Evolutionary conservation across 2,797 vertebrate species (phyloP), one percentile per base, ranked within the genome.

Genomic region (Siniperca obscura): DNA sequence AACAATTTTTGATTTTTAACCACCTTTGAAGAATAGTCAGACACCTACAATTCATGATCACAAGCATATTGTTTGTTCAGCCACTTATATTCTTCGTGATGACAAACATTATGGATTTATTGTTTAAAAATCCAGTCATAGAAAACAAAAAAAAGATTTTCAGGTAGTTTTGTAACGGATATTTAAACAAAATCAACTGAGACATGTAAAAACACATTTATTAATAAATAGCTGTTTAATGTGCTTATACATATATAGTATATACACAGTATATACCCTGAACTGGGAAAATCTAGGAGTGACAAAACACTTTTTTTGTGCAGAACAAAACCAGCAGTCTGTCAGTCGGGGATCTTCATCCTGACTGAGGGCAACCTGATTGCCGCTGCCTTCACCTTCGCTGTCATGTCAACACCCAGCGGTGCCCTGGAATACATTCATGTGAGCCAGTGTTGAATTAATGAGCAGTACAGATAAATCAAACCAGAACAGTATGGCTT

Each of bases 351-450:
- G 85, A 93, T 92, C 67, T 87, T 95, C 56, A 96, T 84, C 90
- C 93, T 95, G 85, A 98, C 52, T 36, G 25, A 68, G 10, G 97
- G 97, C 44, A 97, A 65, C 90, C 90, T 96, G 91, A 99, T 97
- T 10, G 94, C 92, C 46, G 97, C 96, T 48, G 96, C 93, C 92
- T 87, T 96, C 82, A 99, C 97, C 90, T 96, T 93, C 70, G 95
- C 92, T 53, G 97, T 97, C 87, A 99, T 96, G 89, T 99, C 96
- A 68, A 91, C 88, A 81, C 98, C 98, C 85, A 99, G 95, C 3
- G 94, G 95, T 67, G 98, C 97, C 94, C 98, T 99, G 87, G 19
- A 93, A 91, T 1, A 80, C 17, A 46, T 13, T 5, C 0, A 50
- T 1, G 17, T 74, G 2, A 85, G 48, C 9, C 34, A 17, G 21